Percentiles rank a stretch among this genome's conserved stretches.
Evolutionary conservation across 1,140 invertebrate genomes (phyloP).

Genomic region (Euura lappo): DNA sequence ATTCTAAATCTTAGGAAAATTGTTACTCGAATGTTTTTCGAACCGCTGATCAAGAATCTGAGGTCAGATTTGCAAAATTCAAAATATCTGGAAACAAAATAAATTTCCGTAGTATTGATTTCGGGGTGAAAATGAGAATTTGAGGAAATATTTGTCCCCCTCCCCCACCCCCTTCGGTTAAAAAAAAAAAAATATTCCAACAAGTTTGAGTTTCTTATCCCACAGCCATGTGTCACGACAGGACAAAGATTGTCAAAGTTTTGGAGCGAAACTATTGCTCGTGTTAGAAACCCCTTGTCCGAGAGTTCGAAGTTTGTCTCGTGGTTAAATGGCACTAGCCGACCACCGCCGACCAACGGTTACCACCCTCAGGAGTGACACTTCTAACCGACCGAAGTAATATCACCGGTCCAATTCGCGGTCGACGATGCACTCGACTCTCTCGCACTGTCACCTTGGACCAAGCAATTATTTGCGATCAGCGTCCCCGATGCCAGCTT

Average conservation of each 20-base stretch:
- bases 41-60: too few species aligned
- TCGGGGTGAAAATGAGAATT: too few species aligned
- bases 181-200: too few species aligned
- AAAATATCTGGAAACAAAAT: too few species aligned
- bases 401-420: not conserved
- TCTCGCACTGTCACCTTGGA: not conserved
- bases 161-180: too few species aligned
- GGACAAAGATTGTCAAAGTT: constrained; percentile 52
- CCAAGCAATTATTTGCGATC: too few species aligned
- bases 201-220: constrained; percentile 32
- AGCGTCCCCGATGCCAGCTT: too few species aligned
- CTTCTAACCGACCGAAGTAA: not conserved
- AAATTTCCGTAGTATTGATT: too few species aligned
- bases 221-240: constrained; percentile 48
- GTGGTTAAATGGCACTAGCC: not conserved
- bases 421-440: not conserved
- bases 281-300: not conserved
- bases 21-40: too few species aligned
- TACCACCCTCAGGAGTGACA: not conserved
- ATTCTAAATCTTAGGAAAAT: too few species aligned
- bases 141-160: too few species aligned
- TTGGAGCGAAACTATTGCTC: constrained; percentile 30
- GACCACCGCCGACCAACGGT: not conserved
- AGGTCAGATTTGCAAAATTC: too few species aligned
- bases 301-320: not conserved